phyloP scores from a whole-genome alignment of 1,140 invertebrate genomes.

The Mylabris phalerata region DNA sequence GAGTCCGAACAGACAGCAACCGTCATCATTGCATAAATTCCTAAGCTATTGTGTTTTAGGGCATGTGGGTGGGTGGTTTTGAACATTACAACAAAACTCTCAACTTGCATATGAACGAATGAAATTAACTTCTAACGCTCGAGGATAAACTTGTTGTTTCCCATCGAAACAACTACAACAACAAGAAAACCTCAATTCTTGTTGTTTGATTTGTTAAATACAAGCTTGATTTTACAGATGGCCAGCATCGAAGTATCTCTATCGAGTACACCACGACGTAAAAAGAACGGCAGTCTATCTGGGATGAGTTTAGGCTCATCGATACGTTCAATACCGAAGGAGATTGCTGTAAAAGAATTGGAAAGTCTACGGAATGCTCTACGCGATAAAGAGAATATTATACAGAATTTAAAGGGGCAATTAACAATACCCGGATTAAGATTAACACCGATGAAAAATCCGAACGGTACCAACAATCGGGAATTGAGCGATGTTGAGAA shows the following conservation, averaged over 20 bases:
- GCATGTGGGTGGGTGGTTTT: constrained; percentile 16
- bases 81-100: background rate
- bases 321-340: constrained; percentile 47
- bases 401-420: constrained; percentile 56
- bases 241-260: constrained; percentile 78
- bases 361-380: constrained; percentile 65
- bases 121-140: background rate
- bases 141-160: constrained; percentile 1
- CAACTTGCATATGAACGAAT: background rate
- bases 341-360: constrained; percentile 46
- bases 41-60: constrained; percentile 15
- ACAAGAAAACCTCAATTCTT: background rate
- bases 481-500: constrained; percentile 51
- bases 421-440: constrained; percentile 39
- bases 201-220: background rate
- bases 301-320: constrained; percentile 31
- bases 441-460: constrained; percentile 25
- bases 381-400: constrained; percentile 73
- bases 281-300: constrained; percentile 50
- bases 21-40: constrained; percentile 3
- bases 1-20: constrained; percentile 2
- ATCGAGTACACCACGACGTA: constrained; percentile 56
- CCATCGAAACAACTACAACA: background rate
- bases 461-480: constrained; percentile 18
- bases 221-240: constrained; percentile 54